Conservation (phyloP, 2,113 vertebrate species). For the Myrmecobius fasciatus region DNA sequence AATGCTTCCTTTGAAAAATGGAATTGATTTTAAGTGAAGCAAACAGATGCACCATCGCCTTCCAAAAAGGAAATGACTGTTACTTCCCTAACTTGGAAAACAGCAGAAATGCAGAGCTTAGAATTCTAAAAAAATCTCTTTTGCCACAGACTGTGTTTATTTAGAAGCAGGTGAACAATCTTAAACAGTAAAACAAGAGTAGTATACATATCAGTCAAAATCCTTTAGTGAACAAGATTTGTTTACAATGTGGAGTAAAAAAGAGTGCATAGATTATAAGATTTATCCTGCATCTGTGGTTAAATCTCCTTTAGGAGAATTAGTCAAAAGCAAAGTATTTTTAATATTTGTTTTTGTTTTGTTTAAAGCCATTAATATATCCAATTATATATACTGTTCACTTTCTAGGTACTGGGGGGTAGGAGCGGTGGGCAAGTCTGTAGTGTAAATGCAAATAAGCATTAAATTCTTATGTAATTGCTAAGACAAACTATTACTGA, state of each 20-base stretch:
- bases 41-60: slow-evolving; percentile 38
- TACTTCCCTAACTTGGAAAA: slow-evolving; percentile 42
- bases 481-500: not conserved
- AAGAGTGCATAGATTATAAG: not conserved
- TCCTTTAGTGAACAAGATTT: slow-evolving; percentile 27
- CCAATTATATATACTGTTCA: not conserved
- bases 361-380: not conserved
- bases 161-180: slow-evolving; percentile 37
- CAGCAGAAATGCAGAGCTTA: slow-evolving; percentile 47
- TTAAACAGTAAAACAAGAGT: not conserved
- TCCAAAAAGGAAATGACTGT: slow-evolving; percentile 40
- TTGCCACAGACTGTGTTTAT: not conserved
- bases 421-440: not conserved
- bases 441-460: not conserved
- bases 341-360: not conserved
- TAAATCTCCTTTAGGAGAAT: not conserved
- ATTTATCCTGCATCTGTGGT: slow-evolving; percentile 9
- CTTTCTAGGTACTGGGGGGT: not conserved
- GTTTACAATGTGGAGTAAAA: not conserved
- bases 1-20: slow-evolving; percentile 41
- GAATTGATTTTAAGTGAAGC: slow-evolving; percentile 48
- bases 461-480: not conserved
- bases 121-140: slow-evolving; percentile 27
- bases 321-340: not conserved
- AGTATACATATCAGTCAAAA: slow-evolving; percentile 1